Evolutionary conservation across 2,888 invertebrate genomes (phyloP).

Genomic region (Stenurella melanura): DNA sequence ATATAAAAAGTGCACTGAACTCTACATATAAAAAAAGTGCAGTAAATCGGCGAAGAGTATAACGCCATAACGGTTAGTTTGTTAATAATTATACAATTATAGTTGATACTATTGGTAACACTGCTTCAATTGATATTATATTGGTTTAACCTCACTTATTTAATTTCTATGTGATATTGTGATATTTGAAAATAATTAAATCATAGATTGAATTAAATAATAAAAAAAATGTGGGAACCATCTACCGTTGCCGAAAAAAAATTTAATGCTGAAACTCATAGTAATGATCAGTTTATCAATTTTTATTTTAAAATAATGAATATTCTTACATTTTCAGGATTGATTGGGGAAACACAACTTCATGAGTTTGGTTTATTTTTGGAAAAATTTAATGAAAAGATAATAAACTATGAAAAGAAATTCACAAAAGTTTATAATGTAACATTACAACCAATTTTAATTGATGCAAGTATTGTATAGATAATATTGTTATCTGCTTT

Average conservation of each 20-base stretch:
- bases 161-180: no score
- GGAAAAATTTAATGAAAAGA: constrained; percentile 71
- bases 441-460: constrained; percentile 56
- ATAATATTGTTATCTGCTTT: constrained; percentile 48
- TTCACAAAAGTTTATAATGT: constrained; percentile 62
- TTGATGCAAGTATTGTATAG: constrained; percentile 53
- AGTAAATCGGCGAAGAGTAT: no score
- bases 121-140: no score
- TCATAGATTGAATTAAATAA: no score
- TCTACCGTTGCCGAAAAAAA: constrained; percentile 68
- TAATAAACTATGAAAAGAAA: constrained; percentile 66
- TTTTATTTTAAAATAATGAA: constrained; percentile 12
- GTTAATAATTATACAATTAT: no score
- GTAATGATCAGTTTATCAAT: constrained; percentile 58
- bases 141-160: no score
- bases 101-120: no score
- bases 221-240: constrained; percentile 67
- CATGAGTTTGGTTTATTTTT: constrained; percentile 76
- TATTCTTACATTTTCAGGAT: constrained; percentile 63
- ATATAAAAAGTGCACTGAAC: no score
- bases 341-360: constrained; percentile 76
- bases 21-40: no score
- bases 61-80: no score
- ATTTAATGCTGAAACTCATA: constrained; percentile 71
- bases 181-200: no score